Conservation (phyloP, 1,140 invertebrate genomes). For the Lasioglossum albipes region DNA sequence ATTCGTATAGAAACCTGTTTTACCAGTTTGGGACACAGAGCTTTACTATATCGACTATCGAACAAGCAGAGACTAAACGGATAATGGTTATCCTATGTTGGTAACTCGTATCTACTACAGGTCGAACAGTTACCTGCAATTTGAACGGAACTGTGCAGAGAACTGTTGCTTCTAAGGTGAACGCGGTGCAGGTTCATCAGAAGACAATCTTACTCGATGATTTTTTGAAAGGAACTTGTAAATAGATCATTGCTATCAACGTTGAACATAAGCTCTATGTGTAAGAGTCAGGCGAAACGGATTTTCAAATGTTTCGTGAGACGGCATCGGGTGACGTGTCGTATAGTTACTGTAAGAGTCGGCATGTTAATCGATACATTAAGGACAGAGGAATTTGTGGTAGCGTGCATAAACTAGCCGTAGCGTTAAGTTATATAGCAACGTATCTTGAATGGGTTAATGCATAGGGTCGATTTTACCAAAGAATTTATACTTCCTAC, state of each 20-base stretch:
- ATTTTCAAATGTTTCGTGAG: background rate
- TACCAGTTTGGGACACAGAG: too few species aligned
- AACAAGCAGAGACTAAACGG: background rate
- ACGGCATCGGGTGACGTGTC: background rate
- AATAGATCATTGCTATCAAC: constrained; percentile 9
- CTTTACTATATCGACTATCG: too few species aligned
- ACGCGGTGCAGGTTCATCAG: background rate
- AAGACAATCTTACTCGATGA: background rate
- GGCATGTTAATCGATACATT: constrained; percentile 41
- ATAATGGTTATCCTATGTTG: background rate
- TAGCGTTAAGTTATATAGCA: constrained; percentile 45
- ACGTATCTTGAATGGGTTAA: constrained; percentile 20
- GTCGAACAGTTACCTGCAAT: background rate
- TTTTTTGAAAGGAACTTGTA: constrained; percentile 8
- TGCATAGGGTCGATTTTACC: constrained; percentile 34
- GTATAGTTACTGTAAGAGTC: constrained; percentile 1
- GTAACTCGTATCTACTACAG: background rate
- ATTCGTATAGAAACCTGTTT: background rate
- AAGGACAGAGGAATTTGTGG: constrained; percentile 26
- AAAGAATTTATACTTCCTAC: constrained; percentile 22
- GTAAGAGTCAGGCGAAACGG: background rate
- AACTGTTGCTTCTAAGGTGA: background rate
- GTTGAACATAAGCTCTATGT: background rate
- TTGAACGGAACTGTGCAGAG: background rate
- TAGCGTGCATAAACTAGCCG: constrained; percentile 39